These are phyloP conservation scores for Takifugu rubripes DNA, from an alignment of 2,797 vertebrate genomes.

Conservation along the genomic window DNA sequence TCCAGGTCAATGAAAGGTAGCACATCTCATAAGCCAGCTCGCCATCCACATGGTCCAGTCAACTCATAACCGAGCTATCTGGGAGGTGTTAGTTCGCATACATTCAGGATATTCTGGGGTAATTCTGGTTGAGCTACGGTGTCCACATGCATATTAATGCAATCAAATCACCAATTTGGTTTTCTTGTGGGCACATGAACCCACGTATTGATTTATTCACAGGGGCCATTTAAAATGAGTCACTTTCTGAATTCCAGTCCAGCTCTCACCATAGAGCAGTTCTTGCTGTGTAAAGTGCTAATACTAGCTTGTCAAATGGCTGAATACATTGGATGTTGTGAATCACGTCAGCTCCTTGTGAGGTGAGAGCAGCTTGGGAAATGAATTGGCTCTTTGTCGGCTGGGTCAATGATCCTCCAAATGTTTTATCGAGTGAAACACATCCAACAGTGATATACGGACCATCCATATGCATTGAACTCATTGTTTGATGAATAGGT, in stretches of 20 bases:
- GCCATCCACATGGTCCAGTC: too few species aligned
- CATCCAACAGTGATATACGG: constrained; percentile 61
- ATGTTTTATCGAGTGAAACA: constrained; percentile 64
- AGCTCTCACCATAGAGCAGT: constrained; percentile 9
- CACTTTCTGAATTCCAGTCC: constrained; percentile 11
- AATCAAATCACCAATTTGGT: too few species aligned
- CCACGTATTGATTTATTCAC: neutral
- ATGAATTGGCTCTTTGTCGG: constrained; percentile 52
- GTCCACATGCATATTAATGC: too few species aligned
- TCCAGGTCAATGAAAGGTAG: too few species aligned
- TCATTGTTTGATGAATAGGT: constrained; percentile 43
- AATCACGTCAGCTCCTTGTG: constrained; percentile 49
- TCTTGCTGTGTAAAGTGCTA: constrained; percentile 20
- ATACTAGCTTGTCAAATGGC: constrained; percentile 35
- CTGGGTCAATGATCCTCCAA: constrained; percentile 43
- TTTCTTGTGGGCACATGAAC: too few species aligned
- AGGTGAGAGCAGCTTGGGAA: constrained; percentile 35
- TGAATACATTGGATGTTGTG: constrained; percentile 37
- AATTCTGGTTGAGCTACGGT: too few species aligned
- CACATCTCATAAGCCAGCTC: too few species aligned
- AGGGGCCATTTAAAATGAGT: constrained; percentile 13
- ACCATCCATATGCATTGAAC: constrained; percentile 57
- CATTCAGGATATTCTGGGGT: too few species aligned
- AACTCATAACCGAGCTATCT: too few species aligned
- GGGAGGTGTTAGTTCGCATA: too few species aligned